These are phyloP conservation scores for Phymorhynchus buccinoides DNA, from an alignment of 1,140 invertebrate genomes.

Conservation along the genomic window DNA sequence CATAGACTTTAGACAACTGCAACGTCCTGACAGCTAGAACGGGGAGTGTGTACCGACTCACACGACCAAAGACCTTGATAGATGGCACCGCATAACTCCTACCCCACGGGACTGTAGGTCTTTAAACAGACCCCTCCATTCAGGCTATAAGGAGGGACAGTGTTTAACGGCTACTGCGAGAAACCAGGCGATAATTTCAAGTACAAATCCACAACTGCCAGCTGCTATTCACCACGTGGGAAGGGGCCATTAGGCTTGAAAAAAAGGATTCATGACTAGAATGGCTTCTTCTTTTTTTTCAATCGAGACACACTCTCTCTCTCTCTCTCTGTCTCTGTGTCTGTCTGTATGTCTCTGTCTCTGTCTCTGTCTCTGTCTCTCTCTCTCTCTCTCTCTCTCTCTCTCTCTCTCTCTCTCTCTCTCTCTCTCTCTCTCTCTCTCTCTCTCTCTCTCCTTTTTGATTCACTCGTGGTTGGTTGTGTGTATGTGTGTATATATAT, in stretches of 20 bases:
- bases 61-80: slow-evolving; percentile 27
- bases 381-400: not conserved
- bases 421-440: too few species aligned
- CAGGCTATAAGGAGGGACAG: too few species aligned
- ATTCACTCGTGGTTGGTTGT: too few species aligned
- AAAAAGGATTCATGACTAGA: slow-evolving; percentile 2
- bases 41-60: slow-evolving; percentile 2
- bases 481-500: too few species aligned
- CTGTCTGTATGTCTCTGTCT: not conserved
- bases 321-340: not conserved
- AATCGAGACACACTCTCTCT: not conserved
- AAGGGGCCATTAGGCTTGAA: not conserved
- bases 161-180: slow-evolving; percentile 27
- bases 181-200: slow-evolving; percentile 31
- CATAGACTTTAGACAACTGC: too few species aligned
- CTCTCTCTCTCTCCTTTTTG: too few species aligned
- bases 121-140: not conserved
- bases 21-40: not conserved
- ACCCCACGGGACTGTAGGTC: not conserved
- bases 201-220: slow-evolving; percentile 33
- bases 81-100: slow-evolving; percentile 10
- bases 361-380: not conserved
- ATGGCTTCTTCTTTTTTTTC: not conserved
- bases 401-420: not conserved
- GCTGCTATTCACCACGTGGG: slow-evolving; percentile 18